Percentiles rank a stretch among this genome's conserved stretches.
phyloP scores from a whole-genome alignment of 1,140 invertebrate genomes.

The Trypoxylus dichotomus region DNA sequence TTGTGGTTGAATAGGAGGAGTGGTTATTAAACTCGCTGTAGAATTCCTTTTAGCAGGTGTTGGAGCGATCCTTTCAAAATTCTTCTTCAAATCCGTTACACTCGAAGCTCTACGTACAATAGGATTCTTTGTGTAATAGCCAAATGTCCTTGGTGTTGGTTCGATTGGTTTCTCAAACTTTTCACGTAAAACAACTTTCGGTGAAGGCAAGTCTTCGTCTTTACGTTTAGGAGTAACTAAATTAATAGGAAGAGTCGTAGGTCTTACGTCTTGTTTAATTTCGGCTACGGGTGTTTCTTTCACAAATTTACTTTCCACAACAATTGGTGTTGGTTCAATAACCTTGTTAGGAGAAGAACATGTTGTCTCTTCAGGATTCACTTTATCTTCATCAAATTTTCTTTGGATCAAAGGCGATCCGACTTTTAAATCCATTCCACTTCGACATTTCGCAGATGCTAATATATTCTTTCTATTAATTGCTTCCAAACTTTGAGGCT shows the following conservation, averaged over 20 bases:
- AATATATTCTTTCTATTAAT: slow-evolving; percentile 85
- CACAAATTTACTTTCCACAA: too few relatives aligned
- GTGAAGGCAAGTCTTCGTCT: too few relatives aligned
- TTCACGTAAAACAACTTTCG: too few relatives aligned
- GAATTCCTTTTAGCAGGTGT: slow-evolving; percentile 17
- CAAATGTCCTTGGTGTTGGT: background rate
- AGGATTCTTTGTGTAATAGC: background rate
- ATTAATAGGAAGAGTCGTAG: too few relatives aligned
- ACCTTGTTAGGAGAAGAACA: background rate
- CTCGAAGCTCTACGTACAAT: slow-evolving; percentile 48
- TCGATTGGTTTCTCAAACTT: background rate
- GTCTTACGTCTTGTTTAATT: background rate
- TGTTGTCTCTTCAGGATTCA: slow-evolving; percentile 37
- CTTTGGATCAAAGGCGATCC: slow-evolving; percentile 70
- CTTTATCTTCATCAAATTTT: slow-evolving; percentile 59
- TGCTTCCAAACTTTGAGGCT: slow-evolving; percentile 75
- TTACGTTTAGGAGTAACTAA: too few relatives aligned
- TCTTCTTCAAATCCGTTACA: slow-evolving; percentile 64
- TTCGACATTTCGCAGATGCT: slow-evolving; percentile 81
- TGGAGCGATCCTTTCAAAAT: slow-evolving; percentile 58
- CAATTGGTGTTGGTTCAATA: background rate
- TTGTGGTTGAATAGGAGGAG: background rate
- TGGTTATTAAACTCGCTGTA: too few relatives aligned
- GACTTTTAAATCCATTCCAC: slow-evolving; percentile 69
- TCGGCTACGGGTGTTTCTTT: slow-evolving; percentile 10